Percentiles rank a stretch among this genome's conserved stretches.
phyloP scores from a whole-genome alignment of 2,888 invertebrate species.

The Ferdinandea cuprea region DNA sequence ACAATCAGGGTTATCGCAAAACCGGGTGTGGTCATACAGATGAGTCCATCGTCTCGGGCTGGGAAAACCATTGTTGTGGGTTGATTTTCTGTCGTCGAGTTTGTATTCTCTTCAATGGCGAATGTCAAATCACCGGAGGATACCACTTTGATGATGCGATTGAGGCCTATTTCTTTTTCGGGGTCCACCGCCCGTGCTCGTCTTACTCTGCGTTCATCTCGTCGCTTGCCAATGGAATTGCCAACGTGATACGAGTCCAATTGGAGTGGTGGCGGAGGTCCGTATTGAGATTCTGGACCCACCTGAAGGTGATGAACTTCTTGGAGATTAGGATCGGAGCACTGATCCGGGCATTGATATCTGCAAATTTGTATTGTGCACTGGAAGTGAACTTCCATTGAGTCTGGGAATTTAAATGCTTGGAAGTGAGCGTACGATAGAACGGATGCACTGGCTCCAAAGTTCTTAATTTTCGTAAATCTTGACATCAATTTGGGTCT shows the following conservation, averaged over 20 bases:
- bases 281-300: conserved; percentile 87
- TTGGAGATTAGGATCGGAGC: conserved; percentile 87
- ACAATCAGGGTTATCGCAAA: conserved; percentile 94
- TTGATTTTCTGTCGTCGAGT: conserved; percentile 80
- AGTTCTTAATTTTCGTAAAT: conserved; percentile 97
- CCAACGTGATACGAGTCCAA: conserved; percentile 86
- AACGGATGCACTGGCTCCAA: conserved; percentile 95
- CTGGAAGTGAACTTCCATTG: conserved; percentile 98
- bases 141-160: conserved; percentile 94
- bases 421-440: conserved; percentile 96
- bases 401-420: conserved; percentile 97
- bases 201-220: conserved; percentile 89
- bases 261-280: conserved; percentile 87
- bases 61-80: conserved; percentile 90
- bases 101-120: conserved; percentile 88
- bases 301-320: conserved; percentile 85
- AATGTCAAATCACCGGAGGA: conserved; percentile 95
- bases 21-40: conserved; percentile 97
- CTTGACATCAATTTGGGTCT: conserved; percentile 96
- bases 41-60: conserved; percentile 87
- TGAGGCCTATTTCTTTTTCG: conserved; percentile 93
- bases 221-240: conserved; percentile 86
- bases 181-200: conserved; percentile 87
- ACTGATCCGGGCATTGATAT: conserved; percentile 96
- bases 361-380: conserved; percentile 97